These are phyloP conservation scores for Drosophila orena DNA, from an alignment of 1,140 invertebrate species.

Conservation along the genomic window DNA sequence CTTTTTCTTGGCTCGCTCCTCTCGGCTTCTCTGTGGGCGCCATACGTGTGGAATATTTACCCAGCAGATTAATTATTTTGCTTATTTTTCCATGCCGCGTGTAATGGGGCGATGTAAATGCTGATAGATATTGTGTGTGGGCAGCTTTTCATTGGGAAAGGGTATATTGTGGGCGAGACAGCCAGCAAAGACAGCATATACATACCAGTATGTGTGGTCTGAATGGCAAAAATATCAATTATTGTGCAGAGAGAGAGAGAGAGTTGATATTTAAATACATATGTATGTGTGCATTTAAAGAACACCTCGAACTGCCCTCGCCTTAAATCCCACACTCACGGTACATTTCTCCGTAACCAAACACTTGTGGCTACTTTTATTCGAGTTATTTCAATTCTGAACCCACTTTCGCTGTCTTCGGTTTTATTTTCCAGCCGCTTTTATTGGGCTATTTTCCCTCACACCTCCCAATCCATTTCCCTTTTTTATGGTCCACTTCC, in stretches of 20 bases:
- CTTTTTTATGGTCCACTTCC: constrained; percentile 62
- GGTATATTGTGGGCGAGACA: constrained; percentile 12
- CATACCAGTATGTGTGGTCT: too few species aligned
- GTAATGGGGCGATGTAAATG: constrained; percentile 49
- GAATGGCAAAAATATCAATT: background rate
- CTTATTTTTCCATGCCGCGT: constrained; percentile 20
- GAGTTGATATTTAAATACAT: background rate
- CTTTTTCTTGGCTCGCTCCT: background rate
- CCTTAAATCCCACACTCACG: constrained; percentile 1
- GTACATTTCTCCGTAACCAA: constrained; percentile 11
- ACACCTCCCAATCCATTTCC: background rate
- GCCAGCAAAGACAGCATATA: background rate
- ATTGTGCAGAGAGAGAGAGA: background rate
- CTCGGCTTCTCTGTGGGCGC: constrained; percentile 43
- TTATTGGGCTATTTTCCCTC: constrained; percentile 48
- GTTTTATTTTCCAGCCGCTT: constrained; percentile 56
- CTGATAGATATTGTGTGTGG: constrained; percentile 30
- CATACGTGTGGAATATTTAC: constrained; percentile 64
- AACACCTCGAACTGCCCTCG: background rate
- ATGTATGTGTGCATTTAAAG: background rate
- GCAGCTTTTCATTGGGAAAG: constrained; percentile 11
- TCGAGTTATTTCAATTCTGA: constrained; percentile 25
- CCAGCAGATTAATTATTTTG: constrained; percentile 67
- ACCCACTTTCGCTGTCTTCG: constrained; percentile 37
- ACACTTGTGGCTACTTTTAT: constrained; percentile 41